phyloP scores from a whole-genome alignment of 1,140 invertebrate species.

The Amphibalanus amphitrite region DNA sequence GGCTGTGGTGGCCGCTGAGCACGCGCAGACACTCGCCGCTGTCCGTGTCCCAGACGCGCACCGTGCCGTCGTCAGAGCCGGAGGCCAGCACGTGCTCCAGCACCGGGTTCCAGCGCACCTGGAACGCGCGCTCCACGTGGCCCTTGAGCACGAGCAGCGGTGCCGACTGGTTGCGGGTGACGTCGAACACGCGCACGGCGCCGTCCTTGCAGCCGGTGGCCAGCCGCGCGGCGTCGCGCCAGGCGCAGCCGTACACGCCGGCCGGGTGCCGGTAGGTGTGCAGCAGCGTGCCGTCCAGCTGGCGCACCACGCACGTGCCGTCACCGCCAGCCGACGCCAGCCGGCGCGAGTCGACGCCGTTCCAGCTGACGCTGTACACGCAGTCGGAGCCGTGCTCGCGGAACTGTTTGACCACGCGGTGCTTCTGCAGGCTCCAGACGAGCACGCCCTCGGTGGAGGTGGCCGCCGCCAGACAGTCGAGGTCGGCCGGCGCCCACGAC shows the following conservation, averaged over 20 bases:
- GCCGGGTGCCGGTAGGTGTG: constrained; percentile 29
- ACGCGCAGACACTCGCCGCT: constrained; percentile 25
- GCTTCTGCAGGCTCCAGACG: constrained; percentile 28
- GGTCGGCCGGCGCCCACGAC: constrained; percentile 31
- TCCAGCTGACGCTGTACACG: constrained; percentile 31
- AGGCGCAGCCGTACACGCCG: constrained; percentile 32
- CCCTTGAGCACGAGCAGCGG: constrained; percentile 22
- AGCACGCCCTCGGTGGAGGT: constrained; percentile 29
- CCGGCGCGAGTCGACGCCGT: constrained; percentile 27
- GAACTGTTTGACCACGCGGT: constrained; percentile 25
- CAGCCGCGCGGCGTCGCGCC: constrained; percentile 30
- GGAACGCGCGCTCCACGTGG: constrained; percentile 30
- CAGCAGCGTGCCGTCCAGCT: constrained; percentile 27
- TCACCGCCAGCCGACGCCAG: constrained; percentile 29
- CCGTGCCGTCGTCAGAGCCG: constrained; percentile 30
- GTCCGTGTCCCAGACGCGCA: constrained; percentile 31
- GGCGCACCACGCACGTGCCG: constrained; percentile 27
- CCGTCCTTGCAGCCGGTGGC: constrained; percentile 34
- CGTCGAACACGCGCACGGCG: constrained; percentile 27
- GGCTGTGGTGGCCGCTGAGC: constrained; percentile 27
- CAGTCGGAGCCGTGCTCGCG: constrained; percentile 19
- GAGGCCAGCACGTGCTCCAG: constrained; percentile 29
- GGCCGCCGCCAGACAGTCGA: constrained; percentile 30
- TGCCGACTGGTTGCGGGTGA: constrained; percentile 22
- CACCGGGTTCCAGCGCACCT: constrained; percentile 32